Conservation (phyloP, 2,797 vertebrate species). For the Hydrophis major region DNA sequence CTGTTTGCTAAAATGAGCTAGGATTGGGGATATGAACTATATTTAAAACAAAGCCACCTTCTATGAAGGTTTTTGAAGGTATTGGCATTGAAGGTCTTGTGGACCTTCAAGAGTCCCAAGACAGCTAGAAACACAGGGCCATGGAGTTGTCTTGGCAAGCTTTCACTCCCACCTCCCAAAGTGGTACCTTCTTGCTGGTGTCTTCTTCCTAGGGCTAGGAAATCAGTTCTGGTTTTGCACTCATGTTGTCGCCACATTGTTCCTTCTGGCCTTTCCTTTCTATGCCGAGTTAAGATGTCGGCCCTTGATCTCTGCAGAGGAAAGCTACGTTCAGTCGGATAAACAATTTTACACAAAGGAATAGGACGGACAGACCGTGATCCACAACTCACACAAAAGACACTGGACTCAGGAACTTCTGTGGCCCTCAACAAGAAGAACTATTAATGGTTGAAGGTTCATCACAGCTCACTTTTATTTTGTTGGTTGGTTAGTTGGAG, state of each 20-base stretch:
- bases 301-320: neutral
- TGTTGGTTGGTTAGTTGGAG: neutral
- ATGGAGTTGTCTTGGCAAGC: neutral
- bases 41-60: neutral
- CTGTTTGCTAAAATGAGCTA: neutral
- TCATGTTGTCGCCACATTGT: accelerated
- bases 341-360: neutral
- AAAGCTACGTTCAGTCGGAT: neutral
- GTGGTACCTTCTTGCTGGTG: neutral
- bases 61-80: neutral
- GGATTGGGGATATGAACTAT: neutral
- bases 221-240: neutral
- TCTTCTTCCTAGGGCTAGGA: neutral
- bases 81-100: neutral
- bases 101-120: neutral
- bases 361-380: neutral
- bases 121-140: neutral
- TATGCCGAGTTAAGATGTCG: neutral
- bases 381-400: neutral
- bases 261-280: neutral
- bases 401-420: neutral
- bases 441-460: neutral
- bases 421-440: neutral
- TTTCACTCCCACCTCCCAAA: neutral
- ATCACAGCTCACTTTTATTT: neutral